Base-by-base conservation (phyloP, 1,140 invertebrate genomes). In the Drosophila eugracilis region DNA sequence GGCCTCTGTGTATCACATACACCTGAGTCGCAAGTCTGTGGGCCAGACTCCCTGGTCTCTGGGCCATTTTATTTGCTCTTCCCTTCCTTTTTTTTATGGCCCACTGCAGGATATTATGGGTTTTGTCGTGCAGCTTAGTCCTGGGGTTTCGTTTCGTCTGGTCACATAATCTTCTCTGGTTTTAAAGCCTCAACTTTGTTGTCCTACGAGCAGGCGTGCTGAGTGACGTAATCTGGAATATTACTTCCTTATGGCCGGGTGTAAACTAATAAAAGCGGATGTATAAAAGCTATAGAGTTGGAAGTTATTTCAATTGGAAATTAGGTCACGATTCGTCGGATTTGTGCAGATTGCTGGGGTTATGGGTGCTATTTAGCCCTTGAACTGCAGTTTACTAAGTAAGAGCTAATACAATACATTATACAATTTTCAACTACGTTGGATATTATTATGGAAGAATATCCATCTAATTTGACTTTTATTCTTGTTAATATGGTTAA, bases 161-260 rank as follows among this genome's bases (percentile, higher is more conserved):
- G 60, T 37, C 37, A 34, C 30, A 59, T 71, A 72, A 59, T 45
- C 45, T 60, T 14, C 3, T 21, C n/a, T 5, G 30, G 15, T 21
- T 72, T 59, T 72, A 44, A 72, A 72, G 62, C 47, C 15, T 12
- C 41, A 47, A 69, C 60, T 65, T 69, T 67, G 45, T 65, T 63
- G 60, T 65, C 22, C 55, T 36, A 9, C 59, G 26, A 14, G 22
- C n/a, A 59, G 49, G 17, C 53, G 53, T 28, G 17, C 14, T 17
- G 30, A 48, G 60, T 47, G 22, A 65, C 60, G 57, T 62, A 65
- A 47, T 47, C 58, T 37, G 39, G 22, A 12, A 28, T 65, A 63
- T 65, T 60, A 42, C 60, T 65, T 65, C 41, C 60, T 65, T 65
- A 47, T 63, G 59, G 21, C 21, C 15, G 57, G 28, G 41, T 65